Evolutionary conservation across 2,888 invertebrate genomes (phyloP), one percentile per base, ranked within the genome.

Genomic region (Hedychridium roseum): DNA sequence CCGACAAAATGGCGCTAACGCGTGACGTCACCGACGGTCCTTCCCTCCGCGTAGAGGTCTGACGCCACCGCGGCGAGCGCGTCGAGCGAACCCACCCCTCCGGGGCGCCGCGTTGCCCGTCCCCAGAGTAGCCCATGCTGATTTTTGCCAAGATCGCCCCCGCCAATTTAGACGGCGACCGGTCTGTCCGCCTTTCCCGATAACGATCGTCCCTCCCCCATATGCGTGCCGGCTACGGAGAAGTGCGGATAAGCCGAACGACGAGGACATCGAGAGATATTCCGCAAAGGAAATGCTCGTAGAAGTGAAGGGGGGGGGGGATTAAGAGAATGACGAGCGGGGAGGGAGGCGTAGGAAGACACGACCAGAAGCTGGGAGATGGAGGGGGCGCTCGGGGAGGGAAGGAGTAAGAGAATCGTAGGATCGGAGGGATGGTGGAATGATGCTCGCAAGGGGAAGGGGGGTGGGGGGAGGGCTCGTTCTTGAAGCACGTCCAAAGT

Each of bases 1-100:
- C 59, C 73, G 73, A 64, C 76, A 80, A 81, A 76, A 81, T 81
- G 81, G 81, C 80, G 79, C 56, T 63, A 67, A 66, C 62, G n/a
- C n/a, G 74, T 80, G 80, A 81, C 80, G 80, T 80, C 80, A 80
- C 69, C 59, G 41, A 42, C 49, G 37, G 34, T 53, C 47, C 56
- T 55, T 50, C 54, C 54, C 53, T 46, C 49, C 43, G 41, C 45
- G 50, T 50, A 50, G 30, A 39, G 18, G 38, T 38, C 39, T 43
- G 45, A 46, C 54, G 51, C 54, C 45, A 46, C 42, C 27, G 35
- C 32, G 39, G 15, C 6, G 32, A 30, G 26, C 18, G 14, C 16
- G 36, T 31, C 11, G 32, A n/a, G 27, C 7, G 16, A 21, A 23
- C 31, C 39, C 40, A 27, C 48, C 42, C 50, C 27, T 23, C 23